Evolutionary conservation across 1,140 invertebrate species (phyloP).

Genomic region (Caenorhabditis remanei): DNA sequence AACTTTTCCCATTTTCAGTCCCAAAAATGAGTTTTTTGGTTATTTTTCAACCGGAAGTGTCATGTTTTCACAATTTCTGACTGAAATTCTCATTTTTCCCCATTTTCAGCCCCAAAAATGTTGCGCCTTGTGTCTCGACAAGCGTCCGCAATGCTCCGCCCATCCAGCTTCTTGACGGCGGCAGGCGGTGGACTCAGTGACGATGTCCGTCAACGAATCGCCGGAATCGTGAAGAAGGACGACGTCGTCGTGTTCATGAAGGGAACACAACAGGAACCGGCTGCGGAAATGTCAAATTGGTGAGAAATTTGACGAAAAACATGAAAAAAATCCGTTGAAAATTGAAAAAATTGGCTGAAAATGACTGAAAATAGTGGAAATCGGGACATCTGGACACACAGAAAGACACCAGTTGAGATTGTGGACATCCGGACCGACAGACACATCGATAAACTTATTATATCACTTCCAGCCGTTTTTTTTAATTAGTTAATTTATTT

Average conservation of each 20-base stretch:
- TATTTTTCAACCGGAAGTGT: background rate
- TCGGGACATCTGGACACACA: too few relatives aligned
- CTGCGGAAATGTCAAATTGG: conserved; percentile 77
- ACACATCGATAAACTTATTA: too few relatives aligned
- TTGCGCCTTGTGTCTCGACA: conserved; percentile 16
- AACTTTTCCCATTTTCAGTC: too few relatives aligned
- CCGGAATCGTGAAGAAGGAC: conserved; percentile 58
- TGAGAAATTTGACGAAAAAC: conserved; percentile 60
- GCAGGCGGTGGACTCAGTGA: background rate
- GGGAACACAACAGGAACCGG: conserved; percentile 73
- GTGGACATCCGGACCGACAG: too few relatives aligned
- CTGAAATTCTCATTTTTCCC: background rate
- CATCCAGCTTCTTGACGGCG: background rate
- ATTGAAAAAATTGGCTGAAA: too few relatives aligned
- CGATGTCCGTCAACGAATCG: conserved; percentile 43
- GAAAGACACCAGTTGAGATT: background rate
- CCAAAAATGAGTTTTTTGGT: background rate
- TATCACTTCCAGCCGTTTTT: too few relatives aligned
- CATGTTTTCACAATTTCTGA: background rate
- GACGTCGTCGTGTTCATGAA: conserved; percentile 78
- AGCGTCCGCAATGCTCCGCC: background rate
- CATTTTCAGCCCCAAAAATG: conserved; percentile 44
- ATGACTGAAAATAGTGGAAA: too few relatives aligned
- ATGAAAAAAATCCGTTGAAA: too few relatives aligned
- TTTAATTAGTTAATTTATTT: too few relatives aligned